Percentiles rank a stretch among this genome's conserved stretches.
These are phyloP conservation scores for Penaeus vannamei DNA, from an alignment of 1,140 invertebrate species.

Conservation along the genomic window DNA sequence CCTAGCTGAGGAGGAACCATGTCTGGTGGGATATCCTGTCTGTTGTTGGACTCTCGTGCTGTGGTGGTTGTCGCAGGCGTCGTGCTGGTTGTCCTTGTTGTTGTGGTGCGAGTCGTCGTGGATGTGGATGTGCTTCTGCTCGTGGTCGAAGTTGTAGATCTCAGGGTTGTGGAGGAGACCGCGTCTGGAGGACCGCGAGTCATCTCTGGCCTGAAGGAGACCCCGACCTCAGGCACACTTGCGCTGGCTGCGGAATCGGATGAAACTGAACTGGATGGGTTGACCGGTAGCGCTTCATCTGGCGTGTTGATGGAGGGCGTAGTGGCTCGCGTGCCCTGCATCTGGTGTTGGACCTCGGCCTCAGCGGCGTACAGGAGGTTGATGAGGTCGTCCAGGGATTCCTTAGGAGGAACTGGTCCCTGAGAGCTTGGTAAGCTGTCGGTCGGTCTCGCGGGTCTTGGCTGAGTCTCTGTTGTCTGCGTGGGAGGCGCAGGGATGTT, in stretches of 20 bases:
- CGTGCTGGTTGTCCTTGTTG: too few relatives aligned
- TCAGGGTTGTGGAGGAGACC: too few relatives aligned
- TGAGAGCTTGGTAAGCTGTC: neutral
- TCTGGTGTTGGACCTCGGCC: conserved; percentile 4
- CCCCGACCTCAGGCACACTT: too few relatives aligned
- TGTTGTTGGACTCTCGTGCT: neutral
- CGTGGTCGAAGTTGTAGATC: too few relatives aligned
- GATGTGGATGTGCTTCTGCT: too few relatives aligned
- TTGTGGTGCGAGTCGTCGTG: too few relatives aligned
- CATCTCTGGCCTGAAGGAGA: too few relatives aligned
- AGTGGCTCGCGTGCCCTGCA: neutral
- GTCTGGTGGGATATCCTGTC: neutral
- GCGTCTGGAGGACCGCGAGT: too few relatives aligned
- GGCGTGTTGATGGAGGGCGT: neutral
- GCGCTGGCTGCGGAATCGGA: neutral
- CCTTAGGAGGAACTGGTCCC: neutral
- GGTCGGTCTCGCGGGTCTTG: neutral
- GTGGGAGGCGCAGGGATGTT: too few relatives aligned
- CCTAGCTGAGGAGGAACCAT: conserved; percentile 45
- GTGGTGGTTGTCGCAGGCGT: neutral
- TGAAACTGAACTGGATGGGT: neutral
- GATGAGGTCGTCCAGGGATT: conserved; percentile 21
- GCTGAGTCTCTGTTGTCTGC: neutral
- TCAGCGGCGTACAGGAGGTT: conserved; percentile 36
- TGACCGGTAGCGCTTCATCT: conserved; percentile 2